Evolutionary conservation across 2,888 invertebrate species (phyloP).

Genomic region (Phasia obesa): DNA sequence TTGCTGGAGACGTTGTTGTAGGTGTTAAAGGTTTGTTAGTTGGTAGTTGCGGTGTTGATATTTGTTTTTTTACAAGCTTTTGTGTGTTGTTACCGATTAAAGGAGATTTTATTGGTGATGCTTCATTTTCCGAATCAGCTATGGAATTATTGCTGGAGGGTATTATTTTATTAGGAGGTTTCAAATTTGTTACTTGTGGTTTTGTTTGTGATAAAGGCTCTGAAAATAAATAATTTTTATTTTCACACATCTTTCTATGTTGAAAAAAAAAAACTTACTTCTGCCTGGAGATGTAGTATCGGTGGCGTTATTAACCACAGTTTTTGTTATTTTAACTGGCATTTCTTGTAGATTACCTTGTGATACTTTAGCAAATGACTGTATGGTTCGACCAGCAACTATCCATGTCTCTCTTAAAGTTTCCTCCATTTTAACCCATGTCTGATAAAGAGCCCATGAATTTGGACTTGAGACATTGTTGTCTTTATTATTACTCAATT

Average conservation of each 20-base stretch:
- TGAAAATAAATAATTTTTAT: constrained; percentile 30
- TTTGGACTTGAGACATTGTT: constrained; percentile 84
- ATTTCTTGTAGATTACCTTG: constrained; percentile 82
- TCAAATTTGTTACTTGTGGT: constrained; percentile 73
- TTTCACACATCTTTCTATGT: neutral
- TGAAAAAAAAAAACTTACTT: constrained; percentile 74
- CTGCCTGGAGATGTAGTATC: constrained; percentile 74
- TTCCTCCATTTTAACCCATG: constrained; percentile 91
- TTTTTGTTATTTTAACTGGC: constrained; percentile 83
- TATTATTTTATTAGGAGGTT: constrained; percentile 74
- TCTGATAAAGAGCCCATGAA: constrained; percentile 92
- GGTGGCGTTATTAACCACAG: constrained; percentile 79
- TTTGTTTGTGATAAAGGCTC: constrained; percentile 74
- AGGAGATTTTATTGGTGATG: constrained; percentile 67
- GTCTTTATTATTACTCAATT: constrained; percentile 81
- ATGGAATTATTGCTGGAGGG: constrained; percentile 72
- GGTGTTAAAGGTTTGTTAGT: constrained; percentile 60
- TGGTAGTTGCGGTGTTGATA: constrained; percentile 49
- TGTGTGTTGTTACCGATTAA: constrained; percentile 56
- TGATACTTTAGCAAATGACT: constrained; percentile 86
- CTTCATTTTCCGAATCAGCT: constrained; percentile 76
- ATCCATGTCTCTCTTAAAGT: constrained; percentile 90
- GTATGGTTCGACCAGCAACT: constrained; percentile 89
- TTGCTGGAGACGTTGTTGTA: constrained; percentile 48
- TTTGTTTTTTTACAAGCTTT: constrained; percentile 72